Percentiles rank a stretch among this genome's conserved stretches.
phyloP scores from a whole-genome alignment of 2,797 vertebrate genomes.

The Sciurus vulgaris region DNA sequence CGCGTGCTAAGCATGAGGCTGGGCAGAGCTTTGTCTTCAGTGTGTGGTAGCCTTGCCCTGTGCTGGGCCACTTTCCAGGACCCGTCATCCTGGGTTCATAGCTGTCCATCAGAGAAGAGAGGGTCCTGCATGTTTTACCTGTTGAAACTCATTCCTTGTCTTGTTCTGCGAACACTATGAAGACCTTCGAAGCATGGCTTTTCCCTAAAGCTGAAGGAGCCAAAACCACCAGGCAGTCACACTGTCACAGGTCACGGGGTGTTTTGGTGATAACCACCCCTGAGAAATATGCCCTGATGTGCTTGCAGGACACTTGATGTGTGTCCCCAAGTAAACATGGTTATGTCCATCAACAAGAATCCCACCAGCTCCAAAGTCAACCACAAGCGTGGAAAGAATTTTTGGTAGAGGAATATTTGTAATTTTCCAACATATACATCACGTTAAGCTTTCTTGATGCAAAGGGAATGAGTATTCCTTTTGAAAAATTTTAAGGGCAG shows the following conservation, averaged over 20 bases:
- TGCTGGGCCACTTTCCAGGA: accelerated
- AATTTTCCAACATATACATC: background rate
- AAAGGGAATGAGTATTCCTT: background rate
- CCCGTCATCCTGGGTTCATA: accelerated
- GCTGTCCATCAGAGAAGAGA: background rate
- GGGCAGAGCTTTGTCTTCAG: background rate
- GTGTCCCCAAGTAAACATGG: background rate
- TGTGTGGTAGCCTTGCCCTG: accelerated
- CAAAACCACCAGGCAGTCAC: accelerated
- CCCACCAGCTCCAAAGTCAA: background rate
- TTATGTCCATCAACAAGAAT: background rate
- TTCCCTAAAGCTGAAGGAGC: background rate
- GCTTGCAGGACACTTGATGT: background rate
- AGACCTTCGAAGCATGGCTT: background rate
- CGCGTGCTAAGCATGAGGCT: background rate
- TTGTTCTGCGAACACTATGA: background rate
- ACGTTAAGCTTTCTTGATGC: background rate
- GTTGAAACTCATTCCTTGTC: background rate
- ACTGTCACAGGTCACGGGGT: accelerated
- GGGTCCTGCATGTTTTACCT: background rate
- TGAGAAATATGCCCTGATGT: accelerated
- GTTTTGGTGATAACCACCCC: background rate
- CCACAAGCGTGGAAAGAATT: accelerated
- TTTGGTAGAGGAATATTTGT: background rate
- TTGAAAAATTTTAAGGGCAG: background rate